Conservation (phyloP, 2,797 vertebrate genomes). For the Siniperca scherzeri region DNA sequence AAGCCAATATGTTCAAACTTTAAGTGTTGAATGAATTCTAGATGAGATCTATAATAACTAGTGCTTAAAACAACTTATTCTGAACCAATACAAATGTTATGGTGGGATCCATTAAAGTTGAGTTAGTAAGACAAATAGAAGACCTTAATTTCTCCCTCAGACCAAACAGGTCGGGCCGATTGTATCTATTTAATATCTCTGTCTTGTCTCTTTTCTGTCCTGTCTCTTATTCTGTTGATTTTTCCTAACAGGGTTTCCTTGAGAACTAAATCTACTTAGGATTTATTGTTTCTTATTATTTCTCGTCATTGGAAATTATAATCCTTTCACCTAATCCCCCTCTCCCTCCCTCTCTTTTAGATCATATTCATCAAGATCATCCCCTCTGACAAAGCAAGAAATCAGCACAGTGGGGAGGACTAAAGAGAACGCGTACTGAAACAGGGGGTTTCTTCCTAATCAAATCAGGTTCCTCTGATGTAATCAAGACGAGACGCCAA, state of each 20-base stretch:
- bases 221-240: conserved; percentile 79
- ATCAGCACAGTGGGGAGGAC: conserved; percentile 74
- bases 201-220: conserved; percentile 50
- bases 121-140: conserved; percentile 28
- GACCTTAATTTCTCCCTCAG: conserved; percentile 26
- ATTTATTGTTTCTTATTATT: conserved; percentile 88
- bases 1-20: not conserved
- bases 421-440: conserved; percentile 66
- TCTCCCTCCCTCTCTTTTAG: conserved; percentile 76
- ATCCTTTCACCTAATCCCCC: conserved; percentile 84
- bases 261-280: conserved; percentile 88
- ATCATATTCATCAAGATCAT: conserved; percentile 86
- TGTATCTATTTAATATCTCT: conserved; percentile 75
- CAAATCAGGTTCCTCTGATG: conserved; percentile 84
- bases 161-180: conserved; percentile 52
- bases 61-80: not conserved
- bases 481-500: conserved; percentile 85
- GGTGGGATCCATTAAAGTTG: not conserved
- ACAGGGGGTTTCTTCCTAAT: conserved; percentile 82
- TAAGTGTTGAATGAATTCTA: not conserved
- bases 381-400: conserved; percentile 82
- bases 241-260: conserved; percentile 86
- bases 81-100: not conserved
- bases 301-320: conserved; percentile 85
- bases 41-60: not conserved